Base-by-base conservation (phyloP, 2,797 vertebrate species). In the Macroramphosus scolopax region DNA sequence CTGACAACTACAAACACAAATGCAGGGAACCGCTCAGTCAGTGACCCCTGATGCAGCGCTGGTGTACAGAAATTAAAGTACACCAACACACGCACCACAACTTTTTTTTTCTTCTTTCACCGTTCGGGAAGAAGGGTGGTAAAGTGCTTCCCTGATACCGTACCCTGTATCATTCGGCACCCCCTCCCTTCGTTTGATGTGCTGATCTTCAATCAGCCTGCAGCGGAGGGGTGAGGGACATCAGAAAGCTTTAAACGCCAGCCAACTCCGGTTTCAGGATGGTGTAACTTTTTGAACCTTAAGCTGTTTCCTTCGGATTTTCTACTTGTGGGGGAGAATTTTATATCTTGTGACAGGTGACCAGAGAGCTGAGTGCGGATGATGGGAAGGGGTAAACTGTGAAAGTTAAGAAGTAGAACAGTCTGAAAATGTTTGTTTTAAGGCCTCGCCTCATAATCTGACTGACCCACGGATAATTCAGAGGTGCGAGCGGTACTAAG, bases 261-360 rank as follows among this genome's bases (percentile, higher is more conserved):
- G 55, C 60, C 48, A 36, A 73, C 77, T 87, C 72, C 8, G 49
- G 74, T 80, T 84, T 80, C 82, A 78, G 74, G 76, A 79, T 62
- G 64, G 69, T 72, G 33, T 71, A 68, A 78, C 68, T 62, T 82
- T 77, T 73, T 83, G 43, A 83, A 77, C 71, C 69, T 62, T 45
- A 65, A 65, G 62, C 75, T 26, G 52, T 77, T 75, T 79, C 58
- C 56, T 29, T 51, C 47, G 59, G 64, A 70, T 73, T 83, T 79
- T 65, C 51, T 53, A 33, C 37, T 67, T 11, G 49, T 43, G 39
- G 44, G 53, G 41, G 31, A 54, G 32, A 51, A 52, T 52, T 80
- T 77, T 67, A 74, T 72, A 62, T 20, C 54, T 6, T 5, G 72
- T 44, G 77, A 77, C 83, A 82, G 77, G 77, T 85, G 82, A 80